phyloP scores from a whole-genome alignment of 92 coral and sea anemone species.

The Anthopleura xanthogrammica region DNA sequence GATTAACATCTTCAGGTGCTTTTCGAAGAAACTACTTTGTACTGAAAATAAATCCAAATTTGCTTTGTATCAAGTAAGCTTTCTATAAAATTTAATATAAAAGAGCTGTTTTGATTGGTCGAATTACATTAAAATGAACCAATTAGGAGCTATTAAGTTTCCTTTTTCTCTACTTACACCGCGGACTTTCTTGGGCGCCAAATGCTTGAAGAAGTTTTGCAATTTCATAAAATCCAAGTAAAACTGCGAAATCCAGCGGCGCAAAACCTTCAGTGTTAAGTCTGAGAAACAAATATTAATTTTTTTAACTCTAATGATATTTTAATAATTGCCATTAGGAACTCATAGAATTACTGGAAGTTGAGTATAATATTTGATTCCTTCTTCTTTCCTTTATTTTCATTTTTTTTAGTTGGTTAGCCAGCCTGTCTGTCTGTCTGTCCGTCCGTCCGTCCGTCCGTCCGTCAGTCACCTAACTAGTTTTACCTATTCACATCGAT shows the following conservation, averaged over 20 bases:
- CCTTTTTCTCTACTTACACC: slow-evolving; percentile 60
- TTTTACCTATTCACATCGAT: slow-evolving; percentile 86
- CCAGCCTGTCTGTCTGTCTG: neutral
- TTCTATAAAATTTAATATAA: neutral
- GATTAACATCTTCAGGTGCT: slow-evolving; percentile 82
- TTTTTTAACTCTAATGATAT: neutral
- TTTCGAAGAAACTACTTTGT: slow-evolving; percentile 67
- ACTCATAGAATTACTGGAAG: too few species aligned
- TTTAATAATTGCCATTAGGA: too few species aligned
- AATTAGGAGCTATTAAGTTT: too few species aligned
- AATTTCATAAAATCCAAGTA: slow-evolving; percentile 74
- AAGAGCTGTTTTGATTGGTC: too few species aligned
- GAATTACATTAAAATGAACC: too few species aligned
- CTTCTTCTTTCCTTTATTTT: neutral
- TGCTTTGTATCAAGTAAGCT: neutral
- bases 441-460: neutral
- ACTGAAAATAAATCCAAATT: slow-evolving; percentile 33
- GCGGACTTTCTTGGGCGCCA: slow-evolving; percentile 86
- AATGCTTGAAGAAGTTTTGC: slow-evolving; percentile 67
- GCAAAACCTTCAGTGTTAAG: slow-evolving; percentile 91
- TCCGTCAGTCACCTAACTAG: neutral
- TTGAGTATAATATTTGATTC: neutral
- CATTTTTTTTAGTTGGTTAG: too few species aligned
- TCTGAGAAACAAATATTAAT: slow-evolving; percentile 31
- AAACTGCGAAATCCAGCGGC: slow-evolving; percentile 88